Evolutionary conservation across 2,113 vertebrate genomes (phyloP).

Genomic region (human (Homo sapiens)): GRCh38 chr1:94730501-94731000

Average conservation of each 20-base stretch:
- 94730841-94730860: not conserved
- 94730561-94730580: not conserved
- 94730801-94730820: not conserved
- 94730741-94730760: not conserved
- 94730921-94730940: not conserved
- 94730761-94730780: not conserved
- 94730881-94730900: not conserved
- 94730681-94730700: not conserved
- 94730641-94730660: not conserved
- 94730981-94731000: not conserved
- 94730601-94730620: not conserved
- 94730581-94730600: not conserved
- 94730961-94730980: not conserved
- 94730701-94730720: not conserved
- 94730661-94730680: not conserved
- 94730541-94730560: not conserved
- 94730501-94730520: not conserved
- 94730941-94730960: not conserved
- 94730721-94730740: not conserved
- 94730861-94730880: not conserved
- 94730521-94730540: not conserved
- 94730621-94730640: not conserved
- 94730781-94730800: not conserved
- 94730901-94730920: not conserved
- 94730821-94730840: not conserved